These are phyloP conservation scores for Ctena decussata DNA, from an alignment of 2,888 invertebrate genomes.

Conservation along the genomic window DNA sequence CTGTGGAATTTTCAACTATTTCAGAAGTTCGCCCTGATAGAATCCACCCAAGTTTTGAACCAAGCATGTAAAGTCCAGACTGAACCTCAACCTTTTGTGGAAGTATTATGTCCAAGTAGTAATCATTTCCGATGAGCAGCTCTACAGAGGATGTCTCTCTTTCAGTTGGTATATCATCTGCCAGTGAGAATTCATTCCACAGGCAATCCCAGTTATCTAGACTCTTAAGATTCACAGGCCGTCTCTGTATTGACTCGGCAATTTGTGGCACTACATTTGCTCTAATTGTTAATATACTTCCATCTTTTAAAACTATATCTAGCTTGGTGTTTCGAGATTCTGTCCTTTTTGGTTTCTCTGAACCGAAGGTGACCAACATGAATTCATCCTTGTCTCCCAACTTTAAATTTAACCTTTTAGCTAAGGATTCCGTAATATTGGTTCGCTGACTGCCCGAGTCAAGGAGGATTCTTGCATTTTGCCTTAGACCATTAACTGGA, in stretches of 20 bases:
- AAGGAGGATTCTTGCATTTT: slow-evolving; percentile 4
- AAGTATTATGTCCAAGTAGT: slow-evolving; percentile 15
- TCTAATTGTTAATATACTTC: neutral
- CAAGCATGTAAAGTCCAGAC: slow-evolving; percentile 10
- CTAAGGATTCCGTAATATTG: slow-evolving; percentile 19
- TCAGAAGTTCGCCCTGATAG: neutral
- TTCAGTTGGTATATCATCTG: neutral
- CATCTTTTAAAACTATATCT: slow-evolving; percentile 3
- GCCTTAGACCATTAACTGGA: neutral
- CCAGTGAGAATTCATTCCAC: too few species aligned
- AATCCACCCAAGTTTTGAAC: slow-evolving; percentile 18
- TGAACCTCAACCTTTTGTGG: slow-evolving; percentile 2
- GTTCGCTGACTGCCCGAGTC: slow-evolving; percentile 31
- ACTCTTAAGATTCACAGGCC: neutral
- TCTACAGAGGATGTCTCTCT: neutral
- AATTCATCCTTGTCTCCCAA: neutral
- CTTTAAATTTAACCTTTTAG: neutral
- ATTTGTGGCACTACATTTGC: slow-evolving; percentile 21
- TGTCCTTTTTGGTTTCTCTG: neutral
- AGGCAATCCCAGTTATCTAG: neutral
- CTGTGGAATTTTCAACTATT: neutral
- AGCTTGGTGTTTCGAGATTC: neutral
- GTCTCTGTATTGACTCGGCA: neutral
- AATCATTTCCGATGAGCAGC: slow-evolving; percentile 11
- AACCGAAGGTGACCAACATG: neutral